Evolutionary conservation across 2,888 invertebrate genomes (phyloP), one percentile per base, ranked within the genome.

Genomic region (Glyphotaelius pellucidus): DNA sequence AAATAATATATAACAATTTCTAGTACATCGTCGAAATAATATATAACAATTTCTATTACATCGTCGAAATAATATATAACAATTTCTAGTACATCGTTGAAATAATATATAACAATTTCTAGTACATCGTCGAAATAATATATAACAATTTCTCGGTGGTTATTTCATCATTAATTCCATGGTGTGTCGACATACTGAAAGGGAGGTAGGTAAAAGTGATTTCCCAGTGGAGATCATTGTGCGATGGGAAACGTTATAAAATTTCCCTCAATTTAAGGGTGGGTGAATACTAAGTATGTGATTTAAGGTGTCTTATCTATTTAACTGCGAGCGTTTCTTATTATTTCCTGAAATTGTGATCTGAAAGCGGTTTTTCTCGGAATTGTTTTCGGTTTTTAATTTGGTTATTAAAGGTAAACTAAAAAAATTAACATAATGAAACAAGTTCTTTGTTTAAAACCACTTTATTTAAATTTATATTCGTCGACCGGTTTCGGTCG

Each of bases 241-340:
- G 86, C n/a, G 47, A 42, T 42, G 47, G 85, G 86, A 42, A 42
- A 67, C 14, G 67, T 88, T 88, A 67, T 88, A 88, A 67, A 88
- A 52, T 67, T 79, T 67, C 52, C 67, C 47, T 42, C n/a, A 67
- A 87, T 52, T 88, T 79, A 7, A 31, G 84, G 67, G 7, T 42
- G n/a, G 90, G 90, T 15, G 32, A 52, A 90, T 90, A 47, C 90
- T 90, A 30, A 47, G 90, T 83, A 83, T 83, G 83, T 83, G 83
- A 90, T 90, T 90, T 83, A 90, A 90, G 42, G 90, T 83, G 14
- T 83, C 90, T 52, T 90, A 90, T 90, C 89, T 38, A 35, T 81
- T 52, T 86, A 47, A 86, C 47, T 86, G 30, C 47, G 25, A 42
- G 30, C 38, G 19, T 38, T 86, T 47, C 38, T 38, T n/a, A 42